Conservation (phyloP, 2,797 vertebrate species). For the Mormyrops attenuatus region DNA sequence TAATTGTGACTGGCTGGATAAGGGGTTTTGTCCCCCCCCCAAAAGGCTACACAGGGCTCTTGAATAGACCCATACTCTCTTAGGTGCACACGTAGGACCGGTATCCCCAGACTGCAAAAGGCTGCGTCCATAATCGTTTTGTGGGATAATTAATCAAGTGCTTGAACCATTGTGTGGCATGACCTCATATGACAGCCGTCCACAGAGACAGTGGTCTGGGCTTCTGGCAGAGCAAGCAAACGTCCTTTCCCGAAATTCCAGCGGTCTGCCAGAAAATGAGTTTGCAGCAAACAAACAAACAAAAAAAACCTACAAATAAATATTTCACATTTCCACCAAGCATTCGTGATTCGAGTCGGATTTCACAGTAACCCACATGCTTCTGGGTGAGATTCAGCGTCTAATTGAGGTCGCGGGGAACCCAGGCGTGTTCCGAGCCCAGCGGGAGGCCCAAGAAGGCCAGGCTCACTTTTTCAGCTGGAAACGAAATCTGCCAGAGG, state of each 20-base stretch:
- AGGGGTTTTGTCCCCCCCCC: background rate
- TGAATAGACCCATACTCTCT: background rate
- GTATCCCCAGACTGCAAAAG: background rate
- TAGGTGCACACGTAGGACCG: background rate
- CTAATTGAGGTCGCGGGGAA: constrained; percentile 4
- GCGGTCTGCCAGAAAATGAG: background rate
- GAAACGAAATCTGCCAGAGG: background rate
- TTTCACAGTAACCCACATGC: background rate
- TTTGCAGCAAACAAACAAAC: background rate
- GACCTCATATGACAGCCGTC: background rate
- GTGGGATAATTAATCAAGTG: background rate
- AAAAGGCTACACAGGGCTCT: background rate
- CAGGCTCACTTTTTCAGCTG: background rate
- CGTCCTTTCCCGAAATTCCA: background rate
- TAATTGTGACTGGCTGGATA: background rate
- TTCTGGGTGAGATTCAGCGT: background rate
- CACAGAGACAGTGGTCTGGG: background rate
- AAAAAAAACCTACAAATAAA: background rate
- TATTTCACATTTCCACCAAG: background rate
- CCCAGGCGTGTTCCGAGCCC: background rate
- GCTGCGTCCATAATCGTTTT: background rate
- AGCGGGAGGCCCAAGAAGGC: background rate
- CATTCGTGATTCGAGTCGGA: background rate
- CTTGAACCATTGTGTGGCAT: background rate
- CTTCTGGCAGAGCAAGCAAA: background rate